Base-by-base conservation (phyloP, 1,140 invertebrate species). In the Orius insidiosus region DNA sequence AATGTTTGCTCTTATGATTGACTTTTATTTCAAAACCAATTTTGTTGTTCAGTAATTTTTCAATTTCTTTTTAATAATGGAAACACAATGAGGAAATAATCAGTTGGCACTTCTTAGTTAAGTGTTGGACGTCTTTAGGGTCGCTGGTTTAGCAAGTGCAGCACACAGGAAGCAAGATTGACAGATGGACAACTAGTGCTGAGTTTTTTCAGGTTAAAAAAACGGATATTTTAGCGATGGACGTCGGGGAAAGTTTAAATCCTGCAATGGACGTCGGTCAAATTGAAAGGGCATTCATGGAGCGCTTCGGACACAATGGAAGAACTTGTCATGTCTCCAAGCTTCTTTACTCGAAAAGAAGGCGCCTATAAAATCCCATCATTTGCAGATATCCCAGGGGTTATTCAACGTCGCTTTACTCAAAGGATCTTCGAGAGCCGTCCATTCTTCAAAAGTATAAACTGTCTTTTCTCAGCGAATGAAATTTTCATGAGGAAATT, bases 181-280 rank as follows among this genome's bases (percentile, higher is more conserved):
- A n/a, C n/a, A n/a, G n/a, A n/a, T n/a, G n/a, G n/a, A n/a, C n/a
- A n/a, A n/a, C n/a, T n/a, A n/a, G n/a, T n/a, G n/a, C n/a, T n/a
- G n/a, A n/a, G n/a, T n/a, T 33, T 46, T 46, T 54, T 31, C 53
- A 78, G 77, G 78, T 94, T 6, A 58, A 89, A 37, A 71, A 78
- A 58, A 85, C 83, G 2, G 85, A 96, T 56, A 95, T n/a, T n/a
- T n/a, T 24, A 54, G 86, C 96, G 0, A 95, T 95, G 90, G 92
- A 96, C 65, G 68, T 95, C 44, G 83, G 83, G 14, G 75, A 85
- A 47, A 93, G 86, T 66, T 63, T 96, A 30, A 96, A 96, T 67
- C 90, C 90, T 16, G 88, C 89, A 0, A 90, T 96, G 54, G 92
- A 97, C 55, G 85, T 96, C 57, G 92, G 90, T 0, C 92, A 96